Base-by-base conservation (phyloP, 1,140 invertebrate species). In the Bombus polaris region DNA sequence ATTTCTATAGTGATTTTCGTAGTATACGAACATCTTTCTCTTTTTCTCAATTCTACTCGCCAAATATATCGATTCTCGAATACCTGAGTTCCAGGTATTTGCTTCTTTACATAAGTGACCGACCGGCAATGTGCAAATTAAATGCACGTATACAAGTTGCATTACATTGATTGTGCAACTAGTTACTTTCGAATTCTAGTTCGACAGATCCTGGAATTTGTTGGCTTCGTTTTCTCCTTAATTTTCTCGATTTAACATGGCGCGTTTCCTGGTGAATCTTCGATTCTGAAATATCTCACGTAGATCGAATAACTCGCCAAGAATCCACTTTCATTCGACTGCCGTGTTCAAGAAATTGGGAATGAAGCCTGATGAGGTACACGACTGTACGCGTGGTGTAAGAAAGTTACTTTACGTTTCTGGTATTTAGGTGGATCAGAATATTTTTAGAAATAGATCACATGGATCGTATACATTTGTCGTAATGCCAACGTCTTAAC, bases 171-270 rank as follows among this genome's bases (percentile, higher is more conserved):
- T 73, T 73, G 39, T 22, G 71, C 39, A 42, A 73, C 71, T 3
- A 44, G 25, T 39, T 39, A 73, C 71, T 73, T 73, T 74, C n/a
- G n/a, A 74, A 74, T 44, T 47, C n/a, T 74, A 47, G n/a, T 74
- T 74, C 42, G n/a, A 44, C 42, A 74, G 42, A 74, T 47, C 42
- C 42, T 25, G 72, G 9, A 74, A 47, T n/a, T 74, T 10, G 18
- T n/a, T 42, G 71, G 37, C 39, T 42, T 44, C 8, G 25, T 74
- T 18, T 39, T 47, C 44, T 47, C 18, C 15, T 47, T 47, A 74
- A 74, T 74, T 47, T 74, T 74, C 62, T 3, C 25, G 13, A 62
- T 62, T 62, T 59, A 37, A 42, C 22, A 76, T 10, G 28, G n/a
- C 13, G n/a, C 15, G 15, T 22, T 15, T 4, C 28, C 15, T 15